Base-by-base conservation (phyloP, 2,797 vertebrate species). In the Emydoidea blandingii region DNA sequence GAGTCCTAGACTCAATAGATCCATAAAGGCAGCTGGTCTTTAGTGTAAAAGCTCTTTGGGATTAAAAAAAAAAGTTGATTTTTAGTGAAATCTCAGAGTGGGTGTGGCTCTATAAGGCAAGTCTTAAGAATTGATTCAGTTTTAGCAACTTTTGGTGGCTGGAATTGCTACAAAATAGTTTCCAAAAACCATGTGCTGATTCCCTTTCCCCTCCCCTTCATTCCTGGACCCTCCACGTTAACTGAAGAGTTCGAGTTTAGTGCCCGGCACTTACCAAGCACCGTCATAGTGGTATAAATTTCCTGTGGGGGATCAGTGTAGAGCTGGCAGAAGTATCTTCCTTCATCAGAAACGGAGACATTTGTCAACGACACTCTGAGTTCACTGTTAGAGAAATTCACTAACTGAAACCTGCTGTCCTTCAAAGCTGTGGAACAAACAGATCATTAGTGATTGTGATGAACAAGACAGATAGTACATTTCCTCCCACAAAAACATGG, bases 381-480 rank as follows among this genome's bases (percentile, higher is more conserved):
- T 98, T 99, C 99, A 19, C 99, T 99, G 98, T 99, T 99, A 56
- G 99, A 99, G 98, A 99, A 99, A 98, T 99, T 99, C 98, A 99
- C 99, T 98, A 99, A 98, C 98, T 99, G 99, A 97, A 99, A 99
- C 95, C 99, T 99, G 97, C 99, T 98, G 97, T 99, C 99, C 98
- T 99, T 99, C 97, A 99, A 97, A 8, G 99, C 99, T 99, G 98
- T 0, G 57, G 90, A 97, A 94, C 94, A 97, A 96, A 95, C 89
- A 97, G 86, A 96, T 49, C 79, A 85, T 78, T 4, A 81, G 94
- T 31, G 88, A 93, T 5, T 1, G 27, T 7, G 0, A 0, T 0
- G 56, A 56, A 87, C 80, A 81, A 1, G 21, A 10, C 5, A 49
- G 80, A 31, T 0, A 1, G 29, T 6, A 10, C 5, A 0, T 23